Percentiles rank a stretch among this genome's conserved stretches.
Conservation (phyloP, 2,888 invertebrate species). For the Petrolisthes cinctipes region DNA sequence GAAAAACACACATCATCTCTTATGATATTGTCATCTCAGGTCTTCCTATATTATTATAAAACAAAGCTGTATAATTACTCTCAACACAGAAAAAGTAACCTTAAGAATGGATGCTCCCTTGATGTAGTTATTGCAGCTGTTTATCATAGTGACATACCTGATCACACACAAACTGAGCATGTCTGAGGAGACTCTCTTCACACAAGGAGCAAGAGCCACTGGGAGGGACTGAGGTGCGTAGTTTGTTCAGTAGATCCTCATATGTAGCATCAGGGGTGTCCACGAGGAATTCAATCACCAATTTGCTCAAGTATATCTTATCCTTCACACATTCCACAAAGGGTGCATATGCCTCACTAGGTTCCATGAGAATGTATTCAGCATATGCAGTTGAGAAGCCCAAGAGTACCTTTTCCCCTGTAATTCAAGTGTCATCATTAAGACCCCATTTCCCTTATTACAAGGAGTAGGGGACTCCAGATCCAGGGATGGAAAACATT, state of each 20-base stretch:
- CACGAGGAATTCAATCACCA: constrained; percentile 82
- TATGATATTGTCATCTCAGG: too few relatives aligned
- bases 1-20: constrained; percentile 67
- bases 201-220: constrained; percentile 71
- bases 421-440: constrained; percentile 49
- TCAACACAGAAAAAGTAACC: too few relatives aligned
- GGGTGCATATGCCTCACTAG: constrained; percentile 79
- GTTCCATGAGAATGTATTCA: constrained; percentile 83
- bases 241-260: constrained; percentile 81
- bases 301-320: constrained; percentile 83
- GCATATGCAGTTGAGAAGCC: constrained; percentile 83
- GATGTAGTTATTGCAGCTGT: too few relatives aligned
- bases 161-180: constrained; percentile 86
- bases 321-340: constrained; percentile 80
- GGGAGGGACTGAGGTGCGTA: constrained; percentile 70
- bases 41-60: too few relatives aligned
- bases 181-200: constrained; percentile 81
- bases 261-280: constrained; percentile 76
- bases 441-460: background rate
- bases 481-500: too few relatives aligned
- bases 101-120: too few relatives aligned
- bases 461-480: too few relatives aligned
- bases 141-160: constrained; percentile 66
- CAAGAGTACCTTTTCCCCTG: constrained; percentile 79
- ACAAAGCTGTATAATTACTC: too few relatives aligned